These are phyloP conservation scores for Myripristis murdjan DNA, from an alignment of 2,797 vertebrate genomes.

Conservation along the genomic window DNA sequence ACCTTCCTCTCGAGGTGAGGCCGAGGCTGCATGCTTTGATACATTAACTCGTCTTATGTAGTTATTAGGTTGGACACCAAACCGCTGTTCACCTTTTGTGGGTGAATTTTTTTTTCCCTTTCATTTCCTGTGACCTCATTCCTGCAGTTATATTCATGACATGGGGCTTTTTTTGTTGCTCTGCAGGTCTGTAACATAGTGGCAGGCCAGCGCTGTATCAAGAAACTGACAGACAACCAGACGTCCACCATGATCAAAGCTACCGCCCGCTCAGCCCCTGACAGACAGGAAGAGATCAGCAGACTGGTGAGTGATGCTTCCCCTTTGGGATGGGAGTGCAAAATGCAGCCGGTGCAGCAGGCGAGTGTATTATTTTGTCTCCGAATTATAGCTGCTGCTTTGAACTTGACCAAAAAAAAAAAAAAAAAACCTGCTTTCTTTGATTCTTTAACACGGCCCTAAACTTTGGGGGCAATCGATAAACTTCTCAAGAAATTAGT, in stretches of 20 bases:
- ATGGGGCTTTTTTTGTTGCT: not conserved
- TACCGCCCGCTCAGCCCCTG: conserved; percentile 96
- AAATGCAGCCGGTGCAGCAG: conserved; percentile 3
- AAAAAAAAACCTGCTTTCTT: no score
- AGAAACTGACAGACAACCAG: conserved; percentile 98
- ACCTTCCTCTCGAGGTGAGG: conserved; percentile 96
- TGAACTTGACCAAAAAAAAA: no score
- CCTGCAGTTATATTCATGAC: not conserved
- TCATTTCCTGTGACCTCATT: not conserved
- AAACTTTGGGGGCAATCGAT: not conserved
- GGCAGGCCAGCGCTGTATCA: conserved; percentile 97
- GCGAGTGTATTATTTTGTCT: not conserved
- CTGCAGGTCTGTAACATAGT: conserved; percentile 97
- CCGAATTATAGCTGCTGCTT: no score
- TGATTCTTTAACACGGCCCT: not conserved
- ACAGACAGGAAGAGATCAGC: conserved; percentile 99
- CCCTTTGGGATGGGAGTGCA: conserved; percentile 2
- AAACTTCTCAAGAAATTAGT: no score
- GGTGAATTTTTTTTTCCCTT: not conserved
- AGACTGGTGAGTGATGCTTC: conserved; percentile 89
- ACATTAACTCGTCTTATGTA: not conserved
- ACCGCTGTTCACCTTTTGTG: not conserved
- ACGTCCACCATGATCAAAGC: conserved; percentile 99
- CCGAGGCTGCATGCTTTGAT: not conserved
- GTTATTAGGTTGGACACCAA: not conserved